Evolutionary conservation across 2,888 invertebrate genomes (phyloP).

Genomic region (Ctenicera cuprea): DNA sequence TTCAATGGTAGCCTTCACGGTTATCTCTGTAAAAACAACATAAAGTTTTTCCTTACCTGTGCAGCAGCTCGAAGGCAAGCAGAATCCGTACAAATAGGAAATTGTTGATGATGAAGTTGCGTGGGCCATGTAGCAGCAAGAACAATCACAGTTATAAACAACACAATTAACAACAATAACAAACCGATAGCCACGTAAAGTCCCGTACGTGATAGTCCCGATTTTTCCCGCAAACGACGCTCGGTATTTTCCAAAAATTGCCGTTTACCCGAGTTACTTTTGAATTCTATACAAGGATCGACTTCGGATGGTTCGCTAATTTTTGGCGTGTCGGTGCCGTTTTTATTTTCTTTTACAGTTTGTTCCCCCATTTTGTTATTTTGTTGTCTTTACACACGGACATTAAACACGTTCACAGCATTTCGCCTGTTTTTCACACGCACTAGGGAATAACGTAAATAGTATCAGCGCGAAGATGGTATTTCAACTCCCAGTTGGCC

Average conservation of each 20-base stretch:
- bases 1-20: too few species aligned
- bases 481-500: not conserved
- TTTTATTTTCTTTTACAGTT: conserved; percentile 48
- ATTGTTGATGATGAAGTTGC: conserved; percentile 68
- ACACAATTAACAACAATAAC: conserved; percentile 66
- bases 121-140: conserved; percentile 73
- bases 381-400: not conserved
- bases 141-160: conserved; percentile 72
- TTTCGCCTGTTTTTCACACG: not conserved
- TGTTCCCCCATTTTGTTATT: conserved; percentile 51
- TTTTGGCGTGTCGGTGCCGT: conserved; percentile 55
- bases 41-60: conserved; percentile 67
- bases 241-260: conserved; percentile 59
- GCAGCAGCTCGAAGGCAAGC: conserved; percentile 74
- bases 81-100: conserved; percentile 71
- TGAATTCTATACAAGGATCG: conserved; percentile 65
- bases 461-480: not conserved
- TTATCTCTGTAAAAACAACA: too few species aligned
- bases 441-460: conserved; percentile 1
- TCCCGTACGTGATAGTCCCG: conserved; percentile 64
- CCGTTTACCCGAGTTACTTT: conserved; percentile 43
- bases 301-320: conserved; percentile 60
- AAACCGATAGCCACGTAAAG: conserved; percentile 62
- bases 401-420: conserved; percentile 2
- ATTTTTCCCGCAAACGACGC: conserved; percentile 61